phyloP scores from a whole-genome alignment of 2,113 vertebrate species.

The Rhadina sibilatrix region DNA sequence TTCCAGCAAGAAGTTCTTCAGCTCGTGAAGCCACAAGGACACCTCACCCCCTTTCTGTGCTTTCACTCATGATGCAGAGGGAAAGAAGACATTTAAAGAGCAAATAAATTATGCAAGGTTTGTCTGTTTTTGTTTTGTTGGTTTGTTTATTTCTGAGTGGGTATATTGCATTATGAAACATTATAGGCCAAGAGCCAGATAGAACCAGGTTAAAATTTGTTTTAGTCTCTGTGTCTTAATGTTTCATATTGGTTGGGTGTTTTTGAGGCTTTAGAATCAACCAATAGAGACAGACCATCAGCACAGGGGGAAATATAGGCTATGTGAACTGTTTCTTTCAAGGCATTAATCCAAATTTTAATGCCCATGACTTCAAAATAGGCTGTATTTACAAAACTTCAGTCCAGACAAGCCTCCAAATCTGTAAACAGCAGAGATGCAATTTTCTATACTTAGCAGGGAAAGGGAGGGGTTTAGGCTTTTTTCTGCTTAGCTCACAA shows the following conservation, averaged over 20 bases:
- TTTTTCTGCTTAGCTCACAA: not conserved
- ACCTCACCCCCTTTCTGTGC: not conserved
- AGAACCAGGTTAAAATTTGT: not conserved
- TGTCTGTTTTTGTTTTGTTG: not conserved
- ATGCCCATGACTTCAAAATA: not conserved
- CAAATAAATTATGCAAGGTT: slow-evolving; percentile 45
- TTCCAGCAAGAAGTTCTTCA: not conserved
- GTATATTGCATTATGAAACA: not conserved
- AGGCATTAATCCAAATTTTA: not conserved
- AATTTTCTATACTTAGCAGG: slow-evolving; percentile 9
- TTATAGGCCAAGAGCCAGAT: not conserved
- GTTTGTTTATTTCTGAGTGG: not conserved
- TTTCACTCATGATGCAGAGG: not conserved
- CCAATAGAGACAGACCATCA: not conserved
- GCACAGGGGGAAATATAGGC: not conserved
- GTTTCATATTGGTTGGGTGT: not conserved
- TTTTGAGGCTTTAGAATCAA: not conserved
- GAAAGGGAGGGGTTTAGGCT: not conserved
- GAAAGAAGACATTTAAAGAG: not conserved
- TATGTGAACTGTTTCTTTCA: not conserved
- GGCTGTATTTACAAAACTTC: slow-evolving; percentile 19
- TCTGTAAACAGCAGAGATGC: not conserved
- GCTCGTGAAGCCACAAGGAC: not conserved
- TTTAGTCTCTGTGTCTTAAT: not conserved
- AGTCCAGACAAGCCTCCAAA: not conserved